Evolutionary conservation across 2,888 invertebrate species (phyloP).

Genomic region (Aphidoletes aphidimyza): DNA sequence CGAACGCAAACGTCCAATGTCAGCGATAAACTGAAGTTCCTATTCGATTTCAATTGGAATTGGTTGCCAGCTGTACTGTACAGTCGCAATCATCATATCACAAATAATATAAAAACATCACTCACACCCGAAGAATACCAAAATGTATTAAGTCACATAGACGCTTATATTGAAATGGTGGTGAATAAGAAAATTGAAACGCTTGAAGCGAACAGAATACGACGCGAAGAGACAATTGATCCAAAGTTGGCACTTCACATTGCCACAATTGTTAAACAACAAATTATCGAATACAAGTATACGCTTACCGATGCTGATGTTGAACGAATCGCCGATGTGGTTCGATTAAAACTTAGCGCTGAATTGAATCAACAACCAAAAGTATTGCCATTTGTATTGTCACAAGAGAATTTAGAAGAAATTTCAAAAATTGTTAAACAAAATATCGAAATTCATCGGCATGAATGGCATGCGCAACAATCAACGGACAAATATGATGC

Average conservation of each 20-base stretch:
- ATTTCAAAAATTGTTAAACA: constrained; percentile 63
- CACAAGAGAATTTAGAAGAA: constrained; percentile 64
- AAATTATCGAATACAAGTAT: constrained; percentile 60
- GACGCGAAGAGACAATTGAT: not conserved
- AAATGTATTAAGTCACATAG: constrained; percentile 64
- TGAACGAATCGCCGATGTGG: constrained; percentile 62
- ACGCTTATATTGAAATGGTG: constrained; percentile 64
- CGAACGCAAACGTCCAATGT: not conserved
- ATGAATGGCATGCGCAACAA: constrained; percentile 57
- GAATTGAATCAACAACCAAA: constrained; percentile 58
- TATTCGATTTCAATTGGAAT: constrained; percentile 54
- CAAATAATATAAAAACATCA: constrained; percentile 61
- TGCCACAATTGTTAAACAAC: constrained; percentile 62
- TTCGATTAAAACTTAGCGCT: constrained; percentile 59
- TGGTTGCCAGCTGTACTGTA: not conserved
- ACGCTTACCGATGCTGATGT: constrained; percentile 61
- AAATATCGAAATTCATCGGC: constrained; percentile 60
- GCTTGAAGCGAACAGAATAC: not conserved
- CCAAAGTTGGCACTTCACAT: constrained; percentile 56
- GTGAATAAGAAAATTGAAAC: constrained; percentile 60
- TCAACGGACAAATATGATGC: not conserved
- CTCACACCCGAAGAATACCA: constrained; percentile 64
- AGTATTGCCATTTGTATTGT: constrained; percentile 60
- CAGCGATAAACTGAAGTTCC: not conserved
- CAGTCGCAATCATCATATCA: constrained; percentile 55